Evolutionary conservation across 2,888 invertebrate genomes (phyloP).

Genomic region (Aquatica leii): DNA sequence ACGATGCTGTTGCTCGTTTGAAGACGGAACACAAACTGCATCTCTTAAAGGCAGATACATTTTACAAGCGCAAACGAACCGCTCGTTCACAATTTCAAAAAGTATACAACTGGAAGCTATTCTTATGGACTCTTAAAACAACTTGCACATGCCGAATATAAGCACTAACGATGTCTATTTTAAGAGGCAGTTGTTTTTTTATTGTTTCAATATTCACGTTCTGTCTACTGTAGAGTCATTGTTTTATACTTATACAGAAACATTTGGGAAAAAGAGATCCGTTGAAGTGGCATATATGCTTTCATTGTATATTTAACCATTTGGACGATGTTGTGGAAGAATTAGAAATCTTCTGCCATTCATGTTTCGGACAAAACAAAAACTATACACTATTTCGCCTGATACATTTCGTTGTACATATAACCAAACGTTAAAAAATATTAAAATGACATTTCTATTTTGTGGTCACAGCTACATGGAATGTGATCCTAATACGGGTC

Average conservation of each 20-base stretch:
- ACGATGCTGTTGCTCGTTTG: background rate
- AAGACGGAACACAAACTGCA: conserved; percentile 7
- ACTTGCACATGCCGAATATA: conserved; percentile 9
- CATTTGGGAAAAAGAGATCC: conserved; percentile 42
- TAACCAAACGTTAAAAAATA: background rate
- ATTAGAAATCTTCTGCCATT: background rate
- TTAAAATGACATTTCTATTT: conserved; percentile 6
- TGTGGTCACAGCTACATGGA: background rate
- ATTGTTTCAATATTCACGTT: conserved; percentile 45
- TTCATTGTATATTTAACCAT: conserved; percentile 11
- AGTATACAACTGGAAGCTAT: background rate
- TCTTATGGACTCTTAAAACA: conserved; percentile 6
- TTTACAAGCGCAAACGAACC: background rate
- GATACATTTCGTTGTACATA: background rate
- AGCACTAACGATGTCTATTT: conserved; percentile 16
- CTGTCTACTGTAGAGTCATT: conserved; percentile 40
- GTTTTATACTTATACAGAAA: conserved; percentile 46
- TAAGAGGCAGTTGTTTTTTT: conserved; percentile 40
- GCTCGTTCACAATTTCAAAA: background rate
- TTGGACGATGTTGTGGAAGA: background rate
- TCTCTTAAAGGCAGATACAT: conserved; percentile 1
- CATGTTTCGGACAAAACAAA: background rate
- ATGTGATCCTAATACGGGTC: conserved; percentile 2
- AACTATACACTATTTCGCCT: conserved; percentile 2
- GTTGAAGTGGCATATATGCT: conserved; percentile 29